Evolutionary conservation across 2,888 invertebrate genomes (phyloP), one percentile per base, ranked within the genome.

Genomic region (Helicoverpa assulta): DNA sequence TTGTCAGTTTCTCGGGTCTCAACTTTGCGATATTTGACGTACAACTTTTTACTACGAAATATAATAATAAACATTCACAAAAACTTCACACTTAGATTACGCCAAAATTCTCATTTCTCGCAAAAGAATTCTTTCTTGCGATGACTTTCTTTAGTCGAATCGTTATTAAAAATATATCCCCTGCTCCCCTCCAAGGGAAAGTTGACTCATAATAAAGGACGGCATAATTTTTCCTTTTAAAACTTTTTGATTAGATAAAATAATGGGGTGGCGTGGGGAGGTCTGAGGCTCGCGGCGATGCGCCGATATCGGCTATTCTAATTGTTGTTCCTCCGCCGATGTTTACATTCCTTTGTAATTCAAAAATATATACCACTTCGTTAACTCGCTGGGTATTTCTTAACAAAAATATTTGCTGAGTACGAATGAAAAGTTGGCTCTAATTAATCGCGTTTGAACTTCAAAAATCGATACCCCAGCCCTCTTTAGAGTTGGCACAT

Each of bases 231-330:
- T 96, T 96, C 94, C 95, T 95, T 96, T 95, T 95, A 95, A 96
- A 96, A 96, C 95, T 96, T 96, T 96, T 96, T 96, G 96, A 96
- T 96, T 96, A 96, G 96, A 96, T 96, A 95, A 95, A 96, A 96
- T 95, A 95, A 95, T 94, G 93, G 95, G 95, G 96, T 92, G 95
- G 93, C 84, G 82, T 84, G 89, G 89, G 92, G 92, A 85, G 91
- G 90, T 77, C 81, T 80, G 81, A 85, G 87, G 90, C 94, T 89
- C 90, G 89, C 90, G 91, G 94, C 94, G 87, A 89, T 93, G 89
- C 91, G 89, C 91, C 94, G 91, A 93, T 95, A 95, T 95, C 93
- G 92, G 92, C 90, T 91, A 93, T 94, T 95, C 93, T 95, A 95
- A 95, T 95, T 95, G 93, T 95, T 95, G 94, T 95, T 94, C 92